Percentiles rank a stretch among this genome's conserved stretches.
phyloP scores from a whole-genome alignment of 2,888 invertebrate genomes.

The Sarcophaga carnaria region DNA sequence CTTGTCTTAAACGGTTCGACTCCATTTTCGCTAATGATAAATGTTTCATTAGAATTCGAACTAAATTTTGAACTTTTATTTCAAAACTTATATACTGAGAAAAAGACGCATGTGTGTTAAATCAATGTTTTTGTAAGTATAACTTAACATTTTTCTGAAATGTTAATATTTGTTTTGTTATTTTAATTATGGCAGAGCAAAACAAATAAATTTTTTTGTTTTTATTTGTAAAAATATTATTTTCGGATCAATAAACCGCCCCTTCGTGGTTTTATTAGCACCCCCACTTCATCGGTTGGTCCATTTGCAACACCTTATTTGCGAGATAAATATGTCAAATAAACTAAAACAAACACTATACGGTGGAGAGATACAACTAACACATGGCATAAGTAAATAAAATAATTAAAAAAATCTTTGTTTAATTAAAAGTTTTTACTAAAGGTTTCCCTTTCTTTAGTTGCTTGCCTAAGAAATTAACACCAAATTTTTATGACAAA shows the following conservation, averaged over 20 bases:
- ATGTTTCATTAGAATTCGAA: neutral
- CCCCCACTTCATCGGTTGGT: neutral
- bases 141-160: neutral
- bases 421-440: neutral
- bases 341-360: neutral
- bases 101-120: neutral
- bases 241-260: conserved; percentile 27
- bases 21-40: conserved; percentile 42
- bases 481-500: neutral
- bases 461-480: neutral
- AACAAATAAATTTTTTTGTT: neutral
- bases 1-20: conserved; percentile 40
- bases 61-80: conserved; percentile 19
- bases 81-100: conserved; percentile 5
- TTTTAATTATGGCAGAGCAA: conserved; percentile 8
- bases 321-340: conserved; percentile 7
- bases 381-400: neutral
- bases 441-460: neutral
- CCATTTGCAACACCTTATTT: conserved; percentile 2
- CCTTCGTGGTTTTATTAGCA: conserved; percentile 31
- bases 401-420: neutral
- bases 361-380: neutral
- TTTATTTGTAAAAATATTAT: neutral
- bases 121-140: neutral
- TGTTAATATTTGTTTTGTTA: conserved; percentile 40